Conservation (phyloP, 2,113 vertebrate species). For the Mixornis gularis region DNA sequence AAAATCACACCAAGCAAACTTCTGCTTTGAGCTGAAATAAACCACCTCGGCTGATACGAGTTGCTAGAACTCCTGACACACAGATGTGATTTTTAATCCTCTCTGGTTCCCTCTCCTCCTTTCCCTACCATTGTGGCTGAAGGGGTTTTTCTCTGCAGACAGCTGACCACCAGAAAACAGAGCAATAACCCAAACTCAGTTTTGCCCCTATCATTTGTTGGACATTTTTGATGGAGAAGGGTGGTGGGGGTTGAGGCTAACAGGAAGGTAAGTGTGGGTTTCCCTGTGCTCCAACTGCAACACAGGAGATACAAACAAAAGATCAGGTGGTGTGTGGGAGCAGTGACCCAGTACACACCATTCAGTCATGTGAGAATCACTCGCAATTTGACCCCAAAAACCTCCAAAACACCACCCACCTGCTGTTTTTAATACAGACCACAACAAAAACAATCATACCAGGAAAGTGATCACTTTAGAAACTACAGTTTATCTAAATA, state of each 20-base stretch:
- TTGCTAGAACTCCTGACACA: neutral
- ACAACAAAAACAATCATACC: neutral
- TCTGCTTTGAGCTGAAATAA: neutral
- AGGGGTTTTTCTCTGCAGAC: neutral
- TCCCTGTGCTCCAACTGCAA: neutral
- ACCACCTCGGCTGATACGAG: neutral
- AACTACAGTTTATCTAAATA: neutral
- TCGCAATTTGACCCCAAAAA: neutral
- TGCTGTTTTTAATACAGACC: neutral
- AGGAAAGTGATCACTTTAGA: neutral
- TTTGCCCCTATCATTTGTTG: neutral
- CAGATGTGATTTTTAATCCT: neutral
- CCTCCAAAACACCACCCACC: neutral
- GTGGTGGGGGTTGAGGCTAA: neutral
- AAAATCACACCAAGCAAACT: neutral
- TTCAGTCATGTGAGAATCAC: neutral
- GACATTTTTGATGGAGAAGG: neutral
- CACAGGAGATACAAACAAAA: neutral
- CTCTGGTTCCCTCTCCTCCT: neutral
- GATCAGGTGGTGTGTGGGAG: neutral
- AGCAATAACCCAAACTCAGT: neutral
- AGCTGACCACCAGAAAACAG: neutral
- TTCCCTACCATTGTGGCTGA: neutral
- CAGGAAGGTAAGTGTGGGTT: neutral
- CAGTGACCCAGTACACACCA: neutral